phyloP scores from a whole-genome alignment of 2,113 vertebrate species.

The Clupea harengus region DNA sequence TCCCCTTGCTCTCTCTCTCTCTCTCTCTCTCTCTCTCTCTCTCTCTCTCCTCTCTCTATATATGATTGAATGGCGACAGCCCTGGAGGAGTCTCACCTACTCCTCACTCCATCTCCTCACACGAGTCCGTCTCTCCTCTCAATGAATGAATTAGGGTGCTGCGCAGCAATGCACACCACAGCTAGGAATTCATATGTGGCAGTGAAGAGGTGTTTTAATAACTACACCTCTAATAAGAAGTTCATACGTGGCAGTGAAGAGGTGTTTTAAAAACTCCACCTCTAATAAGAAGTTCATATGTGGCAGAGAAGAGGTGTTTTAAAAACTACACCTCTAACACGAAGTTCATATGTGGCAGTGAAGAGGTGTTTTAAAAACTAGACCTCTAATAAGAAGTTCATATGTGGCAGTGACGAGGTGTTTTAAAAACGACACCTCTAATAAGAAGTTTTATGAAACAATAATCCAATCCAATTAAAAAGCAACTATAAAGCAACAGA shows the following conservation, averaged over 20 bases:
- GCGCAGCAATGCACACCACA: neutral
- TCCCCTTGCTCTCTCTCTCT: neutral
- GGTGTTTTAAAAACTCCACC: neutral
- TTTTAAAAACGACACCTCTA: neutral
- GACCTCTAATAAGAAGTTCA: neutral
- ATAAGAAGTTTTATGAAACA: neutral
- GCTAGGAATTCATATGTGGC: neutral
- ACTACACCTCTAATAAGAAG: neutral
- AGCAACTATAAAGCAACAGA: neutral
- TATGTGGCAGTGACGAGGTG: no score
- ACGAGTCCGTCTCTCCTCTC: neutral
- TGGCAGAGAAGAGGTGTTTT: no score
- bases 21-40: neutral
- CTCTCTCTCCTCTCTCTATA: neutral
- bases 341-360: neutral
- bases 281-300: neutral
- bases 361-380: neutral
- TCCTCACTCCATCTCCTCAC: neutral
- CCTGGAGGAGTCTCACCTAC: neutral
- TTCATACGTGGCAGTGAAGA: neutral
- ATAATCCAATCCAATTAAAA: neutral
- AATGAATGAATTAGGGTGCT: neutral
- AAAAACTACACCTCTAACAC: neutral
- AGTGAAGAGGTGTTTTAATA: neutral
- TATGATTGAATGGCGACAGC: neutral